Evolutionary conservation across 2,113 vertebrate genomes (phyloP).

Genomic region (Sylvicapra grimmia): DNA sequence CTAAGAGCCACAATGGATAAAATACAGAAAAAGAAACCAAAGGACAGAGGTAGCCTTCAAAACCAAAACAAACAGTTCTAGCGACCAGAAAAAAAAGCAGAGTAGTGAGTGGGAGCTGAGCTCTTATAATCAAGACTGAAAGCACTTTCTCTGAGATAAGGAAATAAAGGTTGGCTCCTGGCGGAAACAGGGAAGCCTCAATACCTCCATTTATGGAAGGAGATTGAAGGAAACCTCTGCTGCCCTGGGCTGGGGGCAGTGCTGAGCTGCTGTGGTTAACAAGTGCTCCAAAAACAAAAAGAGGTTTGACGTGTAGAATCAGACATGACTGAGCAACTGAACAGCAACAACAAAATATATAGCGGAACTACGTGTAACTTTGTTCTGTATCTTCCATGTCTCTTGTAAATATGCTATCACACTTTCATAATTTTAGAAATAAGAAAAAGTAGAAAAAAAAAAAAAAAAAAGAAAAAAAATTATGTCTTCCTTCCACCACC

Average conservation of each 20-base stretch:
- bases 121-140: not conserved
- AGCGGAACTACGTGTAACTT: not conserved
- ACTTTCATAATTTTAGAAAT: not conserved
- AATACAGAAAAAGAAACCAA: not conserved
- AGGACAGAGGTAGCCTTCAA: not conserved
- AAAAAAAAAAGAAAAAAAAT: not conserved
- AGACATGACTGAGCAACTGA: not conserved
- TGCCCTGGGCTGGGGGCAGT: not conserved
- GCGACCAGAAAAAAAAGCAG: not conserved
- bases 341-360: not conserved
- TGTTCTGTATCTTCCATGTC: not conserved
- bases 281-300: not conserved
- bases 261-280: not conserved
- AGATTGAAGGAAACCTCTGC: not conserved
- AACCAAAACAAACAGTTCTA: not conserved
- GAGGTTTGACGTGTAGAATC: not conserved
- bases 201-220: not conserved
- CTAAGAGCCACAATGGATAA: not conserved
- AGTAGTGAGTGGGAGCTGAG: not conserved
- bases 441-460: not conserved
- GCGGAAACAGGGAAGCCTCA: rapidly evolving
- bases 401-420: not conserved
- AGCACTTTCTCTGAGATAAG: not conserved
- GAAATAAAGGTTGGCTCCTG: not conserved
- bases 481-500: not conserved